Conservation (phyloP, 2,797 vertebrate genomes). For the Thaleichthys pacificus region DNA sequence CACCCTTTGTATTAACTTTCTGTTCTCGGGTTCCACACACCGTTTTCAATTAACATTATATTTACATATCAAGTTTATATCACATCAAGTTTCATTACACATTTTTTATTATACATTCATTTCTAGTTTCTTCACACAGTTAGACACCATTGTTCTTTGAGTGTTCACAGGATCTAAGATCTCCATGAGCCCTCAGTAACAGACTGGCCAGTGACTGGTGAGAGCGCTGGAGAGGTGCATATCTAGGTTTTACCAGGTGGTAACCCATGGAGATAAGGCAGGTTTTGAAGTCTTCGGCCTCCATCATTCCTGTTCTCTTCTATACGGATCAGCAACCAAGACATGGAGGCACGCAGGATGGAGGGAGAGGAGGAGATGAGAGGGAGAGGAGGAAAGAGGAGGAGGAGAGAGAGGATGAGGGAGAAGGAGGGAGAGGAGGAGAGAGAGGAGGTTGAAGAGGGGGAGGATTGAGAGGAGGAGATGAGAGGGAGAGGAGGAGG, state of each 20-base stretch:
- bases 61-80: too few species aligned
- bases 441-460: conserved; percentile 11
- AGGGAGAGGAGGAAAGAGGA: conserved; percentile 34
- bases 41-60: too few species aligned
- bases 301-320: conserved; percentile 99
- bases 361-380: conserved; percentile 36
- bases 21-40: too few species aligned
- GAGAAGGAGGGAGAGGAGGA: too few species aligned
- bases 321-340: conserved; percentile 78
- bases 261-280: conserved; percentile 99
- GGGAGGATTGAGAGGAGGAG: conserved; percentile 13
- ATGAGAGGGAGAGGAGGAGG: not conserved
- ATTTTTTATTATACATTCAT: too few species aligned
- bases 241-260: conserved; percentile 91
- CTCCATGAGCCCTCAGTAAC: not conserved
- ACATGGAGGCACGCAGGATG: conserved; percentile 32
- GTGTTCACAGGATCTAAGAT: not conserved
- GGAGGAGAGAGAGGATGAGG: not conserved
- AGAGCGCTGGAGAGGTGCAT: conserved; percentile 14
- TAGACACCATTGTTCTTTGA: not conserved
- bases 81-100: too few species aligned
- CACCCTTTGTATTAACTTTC: too few species aligned
- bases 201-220: not conserved
- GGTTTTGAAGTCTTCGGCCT: conserved; percentile 98
- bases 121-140: too few species aligned